Percentiles rank a stretch among this genome's conserved stretches.
Evolutionary conservation across 2,113 vertebrate genomes (phyloP).

Genomic region (Conger conger): DNA sequence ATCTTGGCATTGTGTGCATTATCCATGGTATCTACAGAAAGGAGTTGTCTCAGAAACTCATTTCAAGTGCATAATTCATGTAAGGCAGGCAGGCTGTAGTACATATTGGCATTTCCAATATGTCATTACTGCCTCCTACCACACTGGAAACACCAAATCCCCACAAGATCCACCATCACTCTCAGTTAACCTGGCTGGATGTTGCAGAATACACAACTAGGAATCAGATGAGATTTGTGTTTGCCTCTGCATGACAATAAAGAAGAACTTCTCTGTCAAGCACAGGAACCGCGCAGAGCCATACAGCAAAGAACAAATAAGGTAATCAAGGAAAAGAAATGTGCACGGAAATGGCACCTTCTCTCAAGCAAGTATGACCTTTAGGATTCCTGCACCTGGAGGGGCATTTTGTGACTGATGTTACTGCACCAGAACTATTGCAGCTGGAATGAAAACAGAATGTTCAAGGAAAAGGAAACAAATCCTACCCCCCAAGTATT

Average conservation of each 20-base stretch:
- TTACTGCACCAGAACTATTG: neutral
- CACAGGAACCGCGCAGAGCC: neutral
- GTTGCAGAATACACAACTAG: conserved; percentile 12
- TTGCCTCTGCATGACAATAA: conserved; percentile 4
- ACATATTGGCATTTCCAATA: conserved; percentile 4
- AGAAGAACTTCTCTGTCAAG: neutral
- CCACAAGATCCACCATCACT: conserved; percentile 1
- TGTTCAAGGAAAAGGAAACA: neutral
- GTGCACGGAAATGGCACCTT: conserved; percentile 18
- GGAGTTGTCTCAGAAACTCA: neutral
- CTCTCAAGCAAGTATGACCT: neutral
- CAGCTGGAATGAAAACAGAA: neutral
- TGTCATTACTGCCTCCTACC: conserved; percentile 18
- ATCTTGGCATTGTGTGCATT: neutral
- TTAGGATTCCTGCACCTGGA: conserved; percentile 8
- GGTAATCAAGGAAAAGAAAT: conserved; percentile 13
- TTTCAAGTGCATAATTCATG: conserved; percentile 16
- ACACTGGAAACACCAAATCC: conserved; percentile 15
- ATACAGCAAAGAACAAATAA: conserved; percentile 13
- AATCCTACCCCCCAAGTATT: neutral
- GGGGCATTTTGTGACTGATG: neutral
- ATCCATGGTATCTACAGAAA: neutral
- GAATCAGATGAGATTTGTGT: neutral
- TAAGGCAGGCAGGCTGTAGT: conserved; percentile 10
- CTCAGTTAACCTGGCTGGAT: conserved; percentile 14